These are phyloP conservation scores for Hemitrygon akajei DNA, from an alignment of 2,797 vertebrate species.

Conservation along the genomic window DNA sequence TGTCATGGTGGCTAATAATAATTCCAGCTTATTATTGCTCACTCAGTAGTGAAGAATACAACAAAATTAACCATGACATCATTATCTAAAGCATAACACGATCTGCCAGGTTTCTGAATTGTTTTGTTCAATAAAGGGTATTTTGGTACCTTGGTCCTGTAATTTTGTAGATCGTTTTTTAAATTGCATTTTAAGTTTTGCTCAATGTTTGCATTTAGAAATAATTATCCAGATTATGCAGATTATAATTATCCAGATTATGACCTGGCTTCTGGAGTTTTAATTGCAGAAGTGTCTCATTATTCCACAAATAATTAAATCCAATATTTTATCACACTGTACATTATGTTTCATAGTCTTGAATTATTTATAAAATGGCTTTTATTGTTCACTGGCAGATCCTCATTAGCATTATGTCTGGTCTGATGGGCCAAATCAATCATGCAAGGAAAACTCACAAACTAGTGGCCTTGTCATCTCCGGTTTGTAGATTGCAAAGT, in stretches of 20 bases:
- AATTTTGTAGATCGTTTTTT: neutral
- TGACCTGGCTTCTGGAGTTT: neutral
- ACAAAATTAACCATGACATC: neutral
- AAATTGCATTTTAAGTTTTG: neutral
- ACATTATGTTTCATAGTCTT: constrained; percentile 47
- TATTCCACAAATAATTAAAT: constrained; percentile 26
- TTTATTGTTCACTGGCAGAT: constrained; percentile 51
- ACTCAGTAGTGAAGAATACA: neutral
- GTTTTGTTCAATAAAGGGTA: neutral
- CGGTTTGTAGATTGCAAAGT: constrained; percentile 62
- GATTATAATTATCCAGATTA: neutral
- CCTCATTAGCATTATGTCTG: constrained; percentile 70
- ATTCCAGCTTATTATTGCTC: neutral
- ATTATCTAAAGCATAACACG: neutral
- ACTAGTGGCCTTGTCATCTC: constrained; percentile 69
- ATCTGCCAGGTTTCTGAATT: neutral
- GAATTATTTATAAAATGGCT: constrained; percentile 58
- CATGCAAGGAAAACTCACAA: constrained; percentile 60
- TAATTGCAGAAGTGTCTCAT: neutral
- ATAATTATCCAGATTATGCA: neutral
- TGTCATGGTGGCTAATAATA: neutral
- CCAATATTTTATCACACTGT: constrained; percentile 46
- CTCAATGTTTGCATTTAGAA: neutral
- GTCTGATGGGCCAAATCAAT: constrained; percentile 59
- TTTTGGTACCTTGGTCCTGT: neutral